Evolutionary conservation across 2,888 invertebrate species (phyloP), one percentile per base, ranked within the genome.

Genomic region (Carabus problematicus): DNA sequence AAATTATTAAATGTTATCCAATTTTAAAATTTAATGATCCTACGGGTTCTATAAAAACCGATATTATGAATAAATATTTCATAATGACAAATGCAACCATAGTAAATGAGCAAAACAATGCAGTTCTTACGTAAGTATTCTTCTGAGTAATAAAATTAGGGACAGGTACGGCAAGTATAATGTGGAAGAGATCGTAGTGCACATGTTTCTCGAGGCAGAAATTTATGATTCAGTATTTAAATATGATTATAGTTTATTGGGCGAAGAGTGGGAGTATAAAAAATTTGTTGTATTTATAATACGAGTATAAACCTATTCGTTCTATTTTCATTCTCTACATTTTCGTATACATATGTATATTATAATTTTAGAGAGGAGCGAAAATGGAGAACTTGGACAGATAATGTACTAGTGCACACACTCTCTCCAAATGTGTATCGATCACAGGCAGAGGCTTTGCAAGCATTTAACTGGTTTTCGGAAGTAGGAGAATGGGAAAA

Each of bases 391-490:
- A 88, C 91, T 77, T 99, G 99, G 99, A 93, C 92, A 0, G 99
- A 99, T 80, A 87, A 89, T 59, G 89, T 91, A 47, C 85, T 98
- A 1, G 97, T 99, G 0, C 98, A 98, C 79, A 89, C 91, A 0
- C 84, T 99, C 42, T 98, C 98, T 0, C 99, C 99, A 0, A 99
- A 99, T 82, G 96, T 98, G 40, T 99, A 99, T 79, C 88, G 97
- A 70, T 94, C 94, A 0, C 82, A 87, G 0, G 82, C 84, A 0
- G 98, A 99, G 83, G 89, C 98, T 0, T 81, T 95, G 18, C 91
- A 95, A 79, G 93, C 98, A 0, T 98, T 99, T 81, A 88, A 90
- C 73, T 96, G 97, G 92, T 98, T 98, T 82, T 94, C 96, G 3
- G 85, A 93, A 75, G 92, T 91, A 8, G 98, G 98, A 0, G 91